Base-by-base conservation (phyloP, 2,888 invertebrate species). In the Pedicia rivosa region DNA sequence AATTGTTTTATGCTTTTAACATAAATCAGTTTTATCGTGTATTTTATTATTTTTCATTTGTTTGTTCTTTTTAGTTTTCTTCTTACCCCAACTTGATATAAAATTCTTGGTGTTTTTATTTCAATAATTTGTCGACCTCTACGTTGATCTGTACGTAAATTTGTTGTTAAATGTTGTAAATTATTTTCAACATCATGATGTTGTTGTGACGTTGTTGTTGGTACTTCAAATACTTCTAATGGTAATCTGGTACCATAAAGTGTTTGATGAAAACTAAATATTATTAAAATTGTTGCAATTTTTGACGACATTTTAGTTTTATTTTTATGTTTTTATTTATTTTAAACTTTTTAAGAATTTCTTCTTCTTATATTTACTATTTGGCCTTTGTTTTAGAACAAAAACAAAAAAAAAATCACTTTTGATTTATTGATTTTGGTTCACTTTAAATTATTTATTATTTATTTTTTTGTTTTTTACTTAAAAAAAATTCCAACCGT, bases 31-130 rank as follows among this genome's bases (percentile, higher is more conserved):
- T n/a, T n/a, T n/a, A n/a, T n/a, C n/a, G n/a, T n/a, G n/a, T n/a
- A n/a, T n/a, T n/a, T n/a, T n/a, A n/a, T n/a, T n/a, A n/a, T n/a
- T n/a, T n/a, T n/a, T n/a, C n/a, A n/a, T n/a, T n/a, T n/a, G n/a
- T n/a, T n/a, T n/a, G n/a, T n/a, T n/a, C n/a, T n/a, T n/a, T n/a
- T n/a, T n/a, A n/a, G 24, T 24, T 24, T 24, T 29, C 12, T 46
- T 68, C 58, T 59, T 52, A 59, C 59, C 56, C 59, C 59, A 47
- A 59, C 54, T 54, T 59, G 81, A 57, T 79, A 82, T 42, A 82
- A 65, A 46, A 81, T 68, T 57, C 72, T 71, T 39, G 73, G 65
- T 42, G 66, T 62, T 46, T 59, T 62, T 50, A 64, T 65, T 45
- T 65, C 63, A 46, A 65, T 62, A 46, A 56, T 68, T 66, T 52